Evolutionary conservation across 35 echinoderm and acorn worm genomes (phyloP), one percentile per base, ranked within the genome.

Genomic region (Heliocidaris erythrogramma): DNA sequence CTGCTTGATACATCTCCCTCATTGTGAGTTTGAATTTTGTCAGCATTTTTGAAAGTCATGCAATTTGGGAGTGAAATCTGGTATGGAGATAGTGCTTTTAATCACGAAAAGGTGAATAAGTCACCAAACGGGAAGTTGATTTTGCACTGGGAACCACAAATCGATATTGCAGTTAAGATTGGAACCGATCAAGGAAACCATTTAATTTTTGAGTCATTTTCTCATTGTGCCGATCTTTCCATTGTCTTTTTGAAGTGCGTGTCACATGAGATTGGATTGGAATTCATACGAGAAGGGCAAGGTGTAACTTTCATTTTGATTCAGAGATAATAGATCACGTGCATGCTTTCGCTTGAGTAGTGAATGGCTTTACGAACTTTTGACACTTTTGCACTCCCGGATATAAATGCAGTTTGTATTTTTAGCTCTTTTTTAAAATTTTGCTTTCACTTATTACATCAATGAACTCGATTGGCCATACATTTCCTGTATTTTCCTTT

Each of bases 231-330:
- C 27, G 65, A 24, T 71, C 27, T 29, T 18, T n/a, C 17, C 27
- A 78, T 78, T 78, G 65, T 78, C 27, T 78, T 78, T 4, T 24
- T 0, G 21, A 78, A 78, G 65, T 78, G 21, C 65, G 65, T 78
- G 65, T 78, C 65, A 21, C 21, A n/a, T 78, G 65, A 78, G 18
- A 7, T n/a, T 78, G 65, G 65, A n/a, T 18, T 78, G 65, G 0
- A n/a, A 78, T 29, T n/a, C 21, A 78, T 7, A 78, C 5, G 65
- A 78, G 65, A 5, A 42, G 35, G 35, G 27, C 14, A 78, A 5
- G 65, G 65, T 24, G 65, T 78, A 78, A 78, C 65, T 78, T 78
- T 78, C 65, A n/a, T 21, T 78, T 78, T 78, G 65, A 78, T 78
- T 56, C 14, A 18, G n/a, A 78, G 52, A 78, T 78, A 78, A 78